Conservation (phyloP, 2,888 invertebrate genomes). For the Dorcus hopei region DNA sequence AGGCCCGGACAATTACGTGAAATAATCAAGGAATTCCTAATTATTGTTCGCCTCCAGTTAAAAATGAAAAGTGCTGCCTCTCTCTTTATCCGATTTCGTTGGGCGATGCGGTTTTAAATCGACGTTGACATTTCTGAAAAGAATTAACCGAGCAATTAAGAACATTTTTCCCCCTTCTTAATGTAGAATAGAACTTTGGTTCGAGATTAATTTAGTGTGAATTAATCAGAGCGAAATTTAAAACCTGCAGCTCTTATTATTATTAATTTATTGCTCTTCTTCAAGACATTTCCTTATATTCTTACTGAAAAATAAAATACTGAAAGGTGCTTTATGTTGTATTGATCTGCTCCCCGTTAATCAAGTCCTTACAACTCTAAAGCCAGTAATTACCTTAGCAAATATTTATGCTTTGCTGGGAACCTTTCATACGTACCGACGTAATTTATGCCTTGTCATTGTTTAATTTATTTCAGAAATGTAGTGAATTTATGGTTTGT, state of each 20-base stretch:
- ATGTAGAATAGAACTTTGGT: slow-evolving; percentile 42
- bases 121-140: slow-evolving; percentile 39
- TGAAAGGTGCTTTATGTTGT: too few species aligned
- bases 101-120: slow-evolving; percentile 33
- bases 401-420: slow-evolving; percentile 15
- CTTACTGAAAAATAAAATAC: too few species aligned
- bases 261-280: not conserved
- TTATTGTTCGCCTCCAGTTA: slow-evolving; percentile 43
- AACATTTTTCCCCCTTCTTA: slow-evolving; percentile 39
- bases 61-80: slow-evolving; percentile 43
- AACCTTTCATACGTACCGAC: too few species aligned
- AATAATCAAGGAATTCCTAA: slow-evolving; percentile 48
- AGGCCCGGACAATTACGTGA: slow-evolving; percentile 45
- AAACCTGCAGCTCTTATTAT: not conserved
- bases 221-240: slow-evolving; percentile 8
- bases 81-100: slow-evolving; percentile 8
- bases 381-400: slow-evolving; percentile 18
- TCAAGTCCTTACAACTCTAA: slow-evolving; percentile 5
- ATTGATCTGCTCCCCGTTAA: too few species aligned
- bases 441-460: too few species aligned
- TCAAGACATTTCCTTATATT: too few species aligned
- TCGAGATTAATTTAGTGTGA: slow-evolving; percentile 41
- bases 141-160: slow-evolving; percentile 45
- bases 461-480: not conserved
- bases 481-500: not conserved